Base-by-base conservation (phyloP, 2,888 invertebrate species). In the Coronaproctus castanopsis region DNA sequence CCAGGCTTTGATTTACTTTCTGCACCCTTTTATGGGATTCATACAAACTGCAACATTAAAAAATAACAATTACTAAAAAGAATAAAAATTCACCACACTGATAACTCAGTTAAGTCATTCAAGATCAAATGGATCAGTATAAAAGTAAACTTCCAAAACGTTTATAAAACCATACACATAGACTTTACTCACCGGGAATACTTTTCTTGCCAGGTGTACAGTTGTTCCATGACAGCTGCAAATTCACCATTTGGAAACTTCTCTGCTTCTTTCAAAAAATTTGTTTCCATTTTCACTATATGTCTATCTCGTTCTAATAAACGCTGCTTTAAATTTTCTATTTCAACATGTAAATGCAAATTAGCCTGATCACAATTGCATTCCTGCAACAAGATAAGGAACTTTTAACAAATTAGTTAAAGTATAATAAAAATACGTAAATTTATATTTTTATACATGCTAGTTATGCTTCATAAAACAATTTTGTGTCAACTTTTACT, bases 21-120 rank as follows among this genome's bases (percentile, higher is more conserved):
- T 93, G 93, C 61, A 95, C 83, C 68, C 90, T 81, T 71, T 89
- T 88, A 70, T 95, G 91, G 59, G 91, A 90, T 70, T 95, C 93
- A 73, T 87, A 83, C 66, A 95, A 78, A 68, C 93, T 87, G 70
- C 24, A 61, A 52, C 19, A 1, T 51, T 21, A 36, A 14, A n/a
- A 59, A 49, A 59, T 24, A 14, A 57, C 50, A 60, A 19, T 59
- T 2, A 20, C 18, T 36, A n/a, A 48, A 21, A 21, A 57, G 19
- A 21, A 2, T 21, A 52, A 2, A 19, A 19, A 52, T 52, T 14
- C 52, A n/a, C n/a, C n/a, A n/a, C n/a, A n/a, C n/a, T n/a, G n/a
- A n/a, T n/a, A n/a, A n/a, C n/a, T n/a, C n/a, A n/a, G n/a, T n/a
- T n/a, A n/a, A n/a, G n/a, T n/a, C n/a, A n/a, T n/a, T n/a, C n/a